These are phyloP conservation scores for Platycercus adscitus DNA, from an alignment of 2,113 vertebrate species.

Conservation along the genomic window DNA sequence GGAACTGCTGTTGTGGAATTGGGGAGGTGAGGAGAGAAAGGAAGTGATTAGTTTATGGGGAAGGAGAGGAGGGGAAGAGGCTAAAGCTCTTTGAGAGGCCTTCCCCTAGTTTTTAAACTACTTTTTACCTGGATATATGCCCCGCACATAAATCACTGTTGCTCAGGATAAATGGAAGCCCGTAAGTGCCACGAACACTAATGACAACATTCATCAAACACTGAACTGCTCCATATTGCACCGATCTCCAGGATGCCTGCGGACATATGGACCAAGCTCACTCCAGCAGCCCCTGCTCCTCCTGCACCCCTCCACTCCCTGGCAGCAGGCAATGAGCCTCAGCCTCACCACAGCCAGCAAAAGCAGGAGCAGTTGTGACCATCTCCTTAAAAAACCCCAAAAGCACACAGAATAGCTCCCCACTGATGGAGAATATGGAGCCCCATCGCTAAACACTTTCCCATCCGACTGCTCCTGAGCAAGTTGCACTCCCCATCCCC, in stretches of 20 bases:
- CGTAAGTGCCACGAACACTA: constrained; percentile 66
- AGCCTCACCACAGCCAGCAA: background rate
- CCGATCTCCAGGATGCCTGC: constrained; percentile 19
- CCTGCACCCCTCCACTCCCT: background rate
- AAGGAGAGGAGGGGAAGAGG: background rate
- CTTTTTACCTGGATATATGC: constrained; percentile 48
- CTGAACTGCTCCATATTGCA: constrained; percentile 63
- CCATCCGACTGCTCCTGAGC: background rate
- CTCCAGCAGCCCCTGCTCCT: constrained; percentile 37
- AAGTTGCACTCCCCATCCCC: background rate
- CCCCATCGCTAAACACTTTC: background rate
- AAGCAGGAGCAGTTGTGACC: accelerated
- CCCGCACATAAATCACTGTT: constrained; percentile 70
- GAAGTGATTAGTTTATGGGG: background rate
- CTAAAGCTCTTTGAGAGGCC: background rate
- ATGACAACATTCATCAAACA: constrained; percentile 77
- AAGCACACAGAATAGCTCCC: background rate
- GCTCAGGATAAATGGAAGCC: constrained; percentile 68
- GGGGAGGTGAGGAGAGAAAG: background rate
- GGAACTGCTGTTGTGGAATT: background rate
- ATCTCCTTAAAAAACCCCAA: background rate
- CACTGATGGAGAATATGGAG: background rate
- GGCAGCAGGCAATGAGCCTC: background rate
- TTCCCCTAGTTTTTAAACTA: background rate
- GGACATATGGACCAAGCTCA: constrained; percentile 49